phyloP scores from a whole-genome alignment of 35 echinoderm and acorn worm genomes.

The Lytechinus variegatus region DNA sequence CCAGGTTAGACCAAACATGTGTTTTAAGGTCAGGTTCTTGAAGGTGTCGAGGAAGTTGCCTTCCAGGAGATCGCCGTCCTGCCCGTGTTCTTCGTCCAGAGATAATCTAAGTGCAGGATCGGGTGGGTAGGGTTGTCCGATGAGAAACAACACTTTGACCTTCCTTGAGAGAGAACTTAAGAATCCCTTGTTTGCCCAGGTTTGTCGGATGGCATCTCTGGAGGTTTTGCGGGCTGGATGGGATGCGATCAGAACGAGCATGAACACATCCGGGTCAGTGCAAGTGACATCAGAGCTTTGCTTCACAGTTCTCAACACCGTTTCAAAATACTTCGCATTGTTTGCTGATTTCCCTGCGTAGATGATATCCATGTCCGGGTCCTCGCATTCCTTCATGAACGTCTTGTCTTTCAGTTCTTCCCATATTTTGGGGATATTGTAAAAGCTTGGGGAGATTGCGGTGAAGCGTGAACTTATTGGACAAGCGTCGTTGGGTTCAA shows the following conservation, averaged over 20 bases:
- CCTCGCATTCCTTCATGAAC: neutral
- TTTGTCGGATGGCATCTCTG: neutral
- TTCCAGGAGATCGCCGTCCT: neutral
- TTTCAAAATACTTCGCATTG: neutral
- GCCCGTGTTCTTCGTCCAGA: neutral
- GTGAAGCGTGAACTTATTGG: neutral
- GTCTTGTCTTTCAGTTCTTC: neutral
- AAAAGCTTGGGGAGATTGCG: neutral
- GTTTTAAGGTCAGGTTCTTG: slow-evolving; percentile 37
- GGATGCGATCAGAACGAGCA: neutral
- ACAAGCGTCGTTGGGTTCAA: neutral
- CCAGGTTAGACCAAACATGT: slow-evolving; percentile 32
- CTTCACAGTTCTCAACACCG: neutral
- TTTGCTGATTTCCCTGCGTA: neutral
- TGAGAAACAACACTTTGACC: neutral
- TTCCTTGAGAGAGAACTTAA: neutral
- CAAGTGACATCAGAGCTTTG: neutral
- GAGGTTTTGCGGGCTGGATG: neutral
- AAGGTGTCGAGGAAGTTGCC: slow-evolving; percentile 14
- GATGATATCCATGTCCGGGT: neutral
- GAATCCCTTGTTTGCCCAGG: neutral
- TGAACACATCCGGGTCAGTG: neutral
- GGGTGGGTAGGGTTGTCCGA: neutral
- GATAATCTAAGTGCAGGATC: neutral
- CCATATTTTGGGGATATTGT: neutral